Percentiles rank a stretch among this genome's conserved stretches.
Evolutionary conservation across 1,140 invertebrate species (phyloP).

Genomic region (Bicyclus anynana): DNA sequence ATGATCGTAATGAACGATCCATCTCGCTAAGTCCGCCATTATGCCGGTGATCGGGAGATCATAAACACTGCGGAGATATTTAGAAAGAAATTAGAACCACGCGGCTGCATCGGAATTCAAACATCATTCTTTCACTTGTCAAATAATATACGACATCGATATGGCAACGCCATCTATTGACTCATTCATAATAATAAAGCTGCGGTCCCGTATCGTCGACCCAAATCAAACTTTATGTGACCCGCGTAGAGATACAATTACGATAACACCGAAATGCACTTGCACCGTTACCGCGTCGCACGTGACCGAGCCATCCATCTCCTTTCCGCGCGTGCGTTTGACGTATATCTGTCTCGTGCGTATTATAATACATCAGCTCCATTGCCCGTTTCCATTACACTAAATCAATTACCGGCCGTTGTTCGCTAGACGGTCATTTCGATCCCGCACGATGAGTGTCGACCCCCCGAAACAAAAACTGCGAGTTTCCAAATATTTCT

Average conservation of each 20-base stretch:
- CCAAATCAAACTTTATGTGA: slow-evolving; percentile 50
- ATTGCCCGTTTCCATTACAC: slow-evolving; percentile 73
- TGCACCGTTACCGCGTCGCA: slow-evolving; percentile 42
- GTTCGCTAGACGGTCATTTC: slow-evolving; percentile 38
- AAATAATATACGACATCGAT: slow-evolving; percentile 43
- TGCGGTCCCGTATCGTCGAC: slow-evolving; percentile 15
- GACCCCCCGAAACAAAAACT: not conserved
- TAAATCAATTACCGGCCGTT: slow-evolving; percentile 63
- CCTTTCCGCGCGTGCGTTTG: slow-evolving; percentile 37
- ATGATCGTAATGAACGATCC: slow-evolving; percentile 8
- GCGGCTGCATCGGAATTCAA: slow-evolving; percentile 26
- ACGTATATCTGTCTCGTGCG: slow-evolving; percentile 48
- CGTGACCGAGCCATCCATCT: slow-evolving; percentile 45
- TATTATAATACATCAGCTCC: slow-evolving; percentile 62
- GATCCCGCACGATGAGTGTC: slow-evolving; percentile 14
- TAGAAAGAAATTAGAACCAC: slow-evolving; percentile 27
- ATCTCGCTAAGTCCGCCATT: slow-evolving; percentile 6
- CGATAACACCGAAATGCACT: slow-evolving; percentile 49
- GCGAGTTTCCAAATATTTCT: slow-evolving; percentile 20
- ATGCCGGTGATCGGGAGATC: slow-evolving; percentile 13
- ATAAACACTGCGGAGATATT: slow-evolving; percentile 18
- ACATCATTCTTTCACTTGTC: slow-evolving; percentile 37
- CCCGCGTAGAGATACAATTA: slow-evolving; percentile 57
- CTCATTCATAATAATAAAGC: slow-evolving; percentile 39
- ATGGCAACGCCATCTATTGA: slow-evolving; percentile 63